Evolutionary conservation across 2,888 invertebrate genomes (phyloP).

Genomic region (Deilephila porcellus): DNA sequence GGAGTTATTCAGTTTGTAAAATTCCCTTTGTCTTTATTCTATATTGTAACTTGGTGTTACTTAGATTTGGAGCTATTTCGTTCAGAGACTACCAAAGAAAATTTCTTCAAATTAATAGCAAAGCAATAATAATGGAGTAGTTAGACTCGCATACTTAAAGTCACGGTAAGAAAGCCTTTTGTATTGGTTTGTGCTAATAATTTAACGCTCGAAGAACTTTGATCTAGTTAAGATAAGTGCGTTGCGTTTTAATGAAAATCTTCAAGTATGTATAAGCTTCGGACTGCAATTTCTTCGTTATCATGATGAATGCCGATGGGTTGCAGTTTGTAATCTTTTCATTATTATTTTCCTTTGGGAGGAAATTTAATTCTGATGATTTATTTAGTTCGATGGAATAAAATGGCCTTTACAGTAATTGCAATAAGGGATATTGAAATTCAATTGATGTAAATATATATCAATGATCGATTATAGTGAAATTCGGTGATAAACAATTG

Average conservation of each 20-base stretch:
- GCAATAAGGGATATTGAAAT: too few species aligned
- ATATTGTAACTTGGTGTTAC: too few species aligned
- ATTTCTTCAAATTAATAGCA: neutral
- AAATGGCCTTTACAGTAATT: too few species aligned
- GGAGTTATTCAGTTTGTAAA: too few species aligned
- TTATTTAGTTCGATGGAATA: too few species aligned
- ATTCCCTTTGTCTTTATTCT: too few species aligned
- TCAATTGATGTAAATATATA: too few species aligned
- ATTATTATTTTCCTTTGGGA: neutral
- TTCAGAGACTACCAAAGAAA: too few species aligned
- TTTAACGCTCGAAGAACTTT: neutral
- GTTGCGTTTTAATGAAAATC: neutral
- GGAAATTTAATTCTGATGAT: too few species aligned
- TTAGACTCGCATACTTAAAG: neutral
- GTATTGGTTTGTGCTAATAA: neutral
- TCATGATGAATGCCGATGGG: neutral
- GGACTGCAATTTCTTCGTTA: neutral
- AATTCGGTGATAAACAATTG: too few species aligned
- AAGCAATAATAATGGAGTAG: slow-evolving; percentile 10
- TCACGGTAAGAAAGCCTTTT: neutral
- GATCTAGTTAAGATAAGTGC: slow-evolving; percentile 4
- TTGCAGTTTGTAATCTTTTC: neutral
- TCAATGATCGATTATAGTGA: too few species aligned
- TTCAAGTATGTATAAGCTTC: neutral
- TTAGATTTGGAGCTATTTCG: too few species aligned